Base-by-base conservation (phyloP, 2,888 invertebrate species). In the Chalcis sispes region DNA sequence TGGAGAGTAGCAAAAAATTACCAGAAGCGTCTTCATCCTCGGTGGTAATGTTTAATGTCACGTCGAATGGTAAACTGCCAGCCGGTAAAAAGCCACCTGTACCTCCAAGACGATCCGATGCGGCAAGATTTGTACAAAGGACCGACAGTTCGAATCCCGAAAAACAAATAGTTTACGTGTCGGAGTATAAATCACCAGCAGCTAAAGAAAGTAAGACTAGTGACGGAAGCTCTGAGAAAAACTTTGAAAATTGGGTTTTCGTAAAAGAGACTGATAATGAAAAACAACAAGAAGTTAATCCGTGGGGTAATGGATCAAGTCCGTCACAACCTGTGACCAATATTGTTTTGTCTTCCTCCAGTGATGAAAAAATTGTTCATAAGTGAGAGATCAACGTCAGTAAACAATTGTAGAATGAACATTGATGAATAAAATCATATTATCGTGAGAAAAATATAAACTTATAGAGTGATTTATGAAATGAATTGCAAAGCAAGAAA, bases 41-140 rank as follows among this genome's bases (percentile, higher is more conserved):
- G 4, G 82, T 79, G 36, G 79, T 76, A 25, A 84, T 84, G 36
- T 73, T 83, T 2, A 83, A 81, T 4, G 81, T 84, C 8, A 85
- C 85, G 0, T 83, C 88, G 1, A 89, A 89, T 48, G 86, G 87
- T 0, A 89, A 88, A 75, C 69, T 84, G 5, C 82, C 80, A 15
- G 74, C 83, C 7, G 83, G 84, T 1, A 87, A 86, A 62, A 88
- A 90, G 65, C 90, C 91, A 0, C 90, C 91, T 0, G 89, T 90
- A 23, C 90, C 90, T 1, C 90, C 91, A 0, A 85, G 90, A 75
- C 89, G 90, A 77, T 86, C 87, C 4, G 90, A 89, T 42, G 82
- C 83, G 1, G 84, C 89, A 0, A 89, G 88, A n/a, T 81, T 81
- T 18, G 81, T 79, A 10, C 20, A 62, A 8, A 86, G 83, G 8